These are phyloP conservation scores for Lagodon rhomboides DNA, from an alignment of 2,797 vertebrate genomes.

Conservation along the genomic window DNA sequence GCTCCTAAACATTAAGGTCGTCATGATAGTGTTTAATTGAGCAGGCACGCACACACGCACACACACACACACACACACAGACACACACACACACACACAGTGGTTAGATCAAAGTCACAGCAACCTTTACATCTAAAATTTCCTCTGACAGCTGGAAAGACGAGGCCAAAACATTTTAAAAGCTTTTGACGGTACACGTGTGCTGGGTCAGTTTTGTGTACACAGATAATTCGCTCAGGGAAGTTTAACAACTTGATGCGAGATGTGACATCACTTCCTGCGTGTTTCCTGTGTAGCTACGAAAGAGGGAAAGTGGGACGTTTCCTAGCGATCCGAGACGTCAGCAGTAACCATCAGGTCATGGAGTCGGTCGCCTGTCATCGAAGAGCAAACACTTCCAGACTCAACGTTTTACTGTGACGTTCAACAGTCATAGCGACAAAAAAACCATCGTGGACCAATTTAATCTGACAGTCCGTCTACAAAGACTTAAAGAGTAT, in stretches of 20 bases:
- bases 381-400: background rate
- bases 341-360: background rate
- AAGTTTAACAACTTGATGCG: constrained; percentile 6
- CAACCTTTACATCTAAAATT: background rate
- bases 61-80: background rate
- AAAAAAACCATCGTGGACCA: background rate
- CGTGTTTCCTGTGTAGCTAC: constrained; percentile 1
- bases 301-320: constrained; percentile 11
- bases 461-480: background rate
- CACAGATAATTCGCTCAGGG: constrained; percentile 14
- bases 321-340: background rate
- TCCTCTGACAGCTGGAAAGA: background rate
- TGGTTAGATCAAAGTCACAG: constrained; percentile 10
- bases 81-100: constrained; percentile 2
- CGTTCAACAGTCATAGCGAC: background rate
- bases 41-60: background rate
- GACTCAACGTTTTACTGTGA: background rate
- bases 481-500: too few species aligned
- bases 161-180: background rate
- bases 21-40: constrained; percentile 34
- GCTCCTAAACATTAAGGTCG: constrained; percentile 30
- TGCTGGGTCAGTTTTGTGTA: background rate
- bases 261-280: constrained; percentile 23
- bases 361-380: background rate
- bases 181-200: background rate